phyloP scores from a whole-genome alignment of 2,113 vertebrate species.

The Sprattus sprattus region DNA sequence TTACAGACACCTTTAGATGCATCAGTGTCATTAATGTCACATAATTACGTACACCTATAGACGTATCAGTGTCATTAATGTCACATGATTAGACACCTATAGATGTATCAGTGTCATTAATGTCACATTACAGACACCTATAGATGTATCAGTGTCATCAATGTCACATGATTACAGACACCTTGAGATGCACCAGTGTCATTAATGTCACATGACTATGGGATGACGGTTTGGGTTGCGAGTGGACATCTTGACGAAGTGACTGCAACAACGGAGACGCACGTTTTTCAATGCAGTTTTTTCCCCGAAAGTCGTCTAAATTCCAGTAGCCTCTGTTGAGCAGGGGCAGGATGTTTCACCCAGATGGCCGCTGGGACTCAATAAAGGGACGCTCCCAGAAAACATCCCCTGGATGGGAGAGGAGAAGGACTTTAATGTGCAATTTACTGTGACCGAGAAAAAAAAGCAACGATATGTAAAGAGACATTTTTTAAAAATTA shows the following conservation, averaged over 20 bases:
- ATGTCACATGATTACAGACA: too few species aligned
- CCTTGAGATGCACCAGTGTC: neutral
- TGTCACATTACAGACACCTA: too few species aligned
- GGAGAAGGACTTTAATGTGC: neutral
- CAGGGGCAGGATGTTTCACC: neutral
- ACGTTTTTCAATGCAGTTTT: neutral
- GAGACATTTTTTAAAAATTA: neutral
- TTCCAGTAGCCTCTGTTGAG: slow-evolving; percentile 11
- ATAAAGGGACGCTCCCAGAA: neutral
- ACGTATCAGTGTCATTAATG: too few species aligned
- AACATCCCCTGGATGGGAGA: neutral
- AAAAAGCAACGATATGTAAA: neutral
- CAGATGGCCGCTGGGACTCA: neutral
- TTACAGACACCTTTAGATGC: too few species aligned
- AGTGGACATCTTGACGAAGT: neutral
- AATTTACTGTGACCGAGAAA: neutral
- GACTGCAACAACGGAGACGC: neutral
- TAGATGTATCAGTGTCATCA: too few species aligned
- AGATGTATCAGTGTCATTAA: neutral
- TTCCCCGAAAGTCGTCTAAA: neutral
- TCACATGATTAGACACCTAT: too few species aligned
- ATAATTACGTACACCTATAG: neutral
- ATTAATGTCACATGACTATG: neutral
- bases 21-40: neutral
- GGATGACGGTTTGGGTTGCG: neutral